These are phyloP conservation scores for Sycobia sp. DNA, from an alignment of 1,140 invertebrate species.

Conservation along the genomic window DNA sequence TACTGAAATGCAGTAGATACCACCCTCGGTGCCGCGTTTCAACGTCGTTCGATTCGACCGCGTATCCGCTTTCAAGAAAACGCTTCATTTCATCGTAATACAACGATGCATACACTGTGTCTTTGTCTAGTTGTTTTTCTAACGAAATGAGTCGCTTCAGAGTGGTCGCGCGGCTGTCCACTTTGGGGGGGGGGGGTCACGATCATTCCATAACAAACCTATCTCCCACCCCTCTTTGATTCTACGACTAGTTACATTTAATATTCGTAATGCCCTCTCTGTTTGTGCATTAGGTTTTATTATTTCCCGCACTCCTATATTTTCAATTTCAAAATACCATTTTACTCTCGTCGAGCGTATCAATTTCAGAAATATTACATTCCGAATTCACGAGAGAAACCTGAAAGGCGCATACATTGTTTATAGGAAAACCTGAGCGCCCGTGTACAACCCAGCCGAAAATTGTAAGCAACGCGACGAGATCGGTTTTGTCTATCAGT, in stretches of 20 bases:
- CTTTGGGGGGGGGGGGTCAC: background rate
- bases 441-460: no score
- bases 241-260: no score
- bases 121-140: background rate
- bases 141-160: background rate
- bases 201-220: background rate
- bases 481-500: no score
- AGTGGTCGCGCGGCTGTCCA: background rate
- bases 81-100: background rate
- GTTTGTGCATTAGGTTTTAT: background rate
- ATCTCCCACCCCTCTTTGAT: background rate
- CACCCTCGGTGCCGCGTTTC: background rate
- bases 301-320: background rate
- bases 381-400: no score
- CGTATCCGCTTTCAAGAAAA: background rate
- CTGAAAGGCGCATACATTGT: no score
- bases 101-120: background rate
- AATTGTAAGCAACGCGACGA: background rate
- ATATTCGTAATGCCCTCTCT: no score
- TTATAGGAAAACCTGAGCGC: no score
- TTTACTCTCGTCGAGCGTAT: background rate
- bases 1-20: constrained; percentile 6
- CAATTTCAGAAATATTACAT: background rate
- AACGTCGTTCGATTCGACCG: background rate
- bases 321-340: background rate